A percentile compares a stretch with the other conserved stretches of the same genome.
Conservation (phyloP, 2,113 vertebrate genomes). For the Thoracochromis brauschi region DNA sequence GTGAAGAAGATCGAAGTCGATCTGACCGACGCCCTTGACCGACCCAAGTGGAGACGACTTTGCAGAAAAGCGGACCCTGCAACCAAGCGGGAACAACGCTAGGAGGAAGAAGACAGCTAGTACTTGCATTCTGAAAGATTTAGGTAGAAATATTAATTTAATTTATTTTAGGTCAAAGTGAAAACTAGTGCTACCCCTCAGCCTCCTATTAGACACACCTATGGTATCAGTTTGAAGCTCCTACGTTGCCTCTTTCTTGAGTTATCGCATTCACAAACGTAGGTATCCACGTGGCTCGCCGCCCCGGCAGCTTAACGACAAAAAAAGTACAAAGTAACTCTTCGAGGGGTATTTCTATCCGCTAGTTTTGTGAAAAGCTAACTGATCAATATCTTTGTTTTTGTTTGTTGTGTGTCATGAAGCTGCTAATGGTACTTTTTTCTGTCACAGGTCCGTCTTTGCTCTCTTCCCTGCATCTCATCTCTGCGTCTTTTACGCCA, state of each 20-base stretch:
- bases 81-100: too few relatives aligned
- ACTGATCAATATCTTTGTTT: background rate
- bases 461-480: background rate
- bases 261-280: background rate
- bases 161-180: background rate
- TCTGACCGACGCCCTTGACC: too few relatives aligned
- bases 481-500: background rate
- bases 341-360: background rate
- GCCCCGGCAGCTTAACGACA: background rate
- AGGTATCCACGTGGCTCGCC: background rate
- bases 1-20: too few relatives aligned
- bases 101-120: too few relatives aligned
- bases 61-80: too few relatives aligned
- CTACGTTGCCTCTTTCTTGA: background rate
- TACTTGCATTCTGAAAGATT: background rate
- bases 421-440: background rate
- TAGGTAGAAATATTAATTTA: background rate
- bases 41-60: too few relatives aligned
- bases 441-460: background rate
- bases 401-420: background rate
- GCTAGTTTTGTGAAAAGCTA: background rate
- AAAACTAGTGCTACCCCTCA: background rate
- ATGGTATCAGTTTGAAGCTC: background rate
- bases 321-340: background rate
- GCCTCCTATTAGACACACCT: background rate